Evolutionary conservation across 2,113 vertebrate genomes (phyloP), one percentile per base, ranked within the genome.

Genomic region (Perca flavescens): DNA sequence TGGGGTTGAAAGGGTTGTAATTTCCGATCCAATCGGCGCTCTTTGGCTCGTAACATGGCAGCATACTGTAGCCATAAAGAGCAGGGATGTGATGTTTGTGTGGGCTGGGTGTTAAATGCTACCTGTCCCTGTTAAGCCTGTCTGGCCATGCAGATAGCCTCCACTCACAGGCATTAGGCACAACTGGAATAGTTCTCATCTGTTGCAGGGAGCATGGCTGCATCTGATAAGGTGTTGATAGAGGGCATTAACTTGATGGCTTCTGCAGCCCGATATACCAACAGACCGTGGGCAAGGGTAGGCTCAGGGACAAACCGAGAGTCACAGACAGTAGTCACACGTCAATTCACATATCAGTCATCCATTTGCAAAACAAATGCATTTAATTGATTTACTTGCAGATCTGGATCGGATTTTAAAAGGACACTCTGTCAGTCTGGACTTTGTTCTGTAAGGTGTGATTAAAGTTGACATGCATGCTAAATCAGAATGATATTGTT

Each of bases 151-250:
- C 81, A 92, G 92, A 93, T 88, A 87, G 90, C 85, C 79, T 83
- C 75, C 68, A 76, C 86, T 87, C 82, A 63, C 79, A 85, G 85
- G 71, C 90, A 86, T 88, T 78, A 88, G 76, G 79, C 84, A 81
- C 73, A 84, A 86, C 89, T 82, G 74, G 80, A 82, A 80, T 85
- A 86, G 83, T 91, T 84, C 80, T 92, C 88, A 88, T 91, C 89
- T 90, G 89, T 86, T 82, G 88, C 74, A 11, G 83, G 81, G 83
- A 88, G 86, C 86, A 67, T 76, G 86, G 79, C 54, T 31, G 40
- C 5, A 46, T 86, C 74, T 87, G 87, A 91, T 89, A 93, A 91
- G 92, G 92, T 91, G 94, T 92, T 94, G 92, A 94, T 91, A 88
- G 93, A 89, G 86, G 82, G 88, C 87, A 90, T 93, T 91, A 93